Conservation (phyloP, 1,140 invertebrate species). For the Caerostris darwini region DNA sequence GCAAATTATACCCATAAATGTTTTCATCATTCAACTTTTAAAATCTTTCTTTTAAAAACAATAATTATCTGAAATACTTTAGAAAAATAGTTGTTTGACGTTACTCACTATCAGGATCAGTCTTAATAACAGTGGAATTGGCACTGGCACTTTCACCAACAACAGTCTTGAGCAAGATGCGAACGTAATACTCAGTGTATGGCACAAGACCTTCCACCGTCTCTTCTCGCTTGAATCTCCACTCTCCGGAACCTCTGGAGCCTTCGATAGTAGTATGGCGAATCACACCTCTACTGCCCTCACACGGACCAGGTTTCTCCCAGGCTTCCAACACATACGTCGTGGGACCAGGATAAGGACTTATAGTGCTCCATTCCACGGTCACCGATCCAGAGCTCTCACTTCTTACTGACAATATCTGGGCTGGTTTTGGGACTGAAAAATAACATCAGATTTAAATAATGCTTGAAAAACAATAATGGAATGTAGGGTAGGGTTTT, state of each 20-base stretch:
- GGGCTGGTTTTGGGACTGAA: conserved; percentile 26
- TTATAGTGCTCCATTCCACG: background rate
- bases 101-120: conserved; percentile 31
- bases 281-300: background rate
- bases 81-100: no score
- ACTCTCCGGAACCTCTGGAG: background rate
- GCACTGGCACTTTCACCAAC: background rate
- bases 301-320: background rate
- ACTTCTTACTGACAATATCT: background rate
- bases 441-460: background rate
- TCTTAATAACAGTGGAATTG: background rate
- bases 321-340: background rate
- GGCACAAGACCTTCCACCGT: background rate
- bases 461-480: background rate
- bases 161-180: background rate
- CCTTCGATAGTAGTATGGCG: background rate
- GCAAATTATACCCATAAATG: no score
- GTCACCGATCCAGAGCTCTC: background rate
- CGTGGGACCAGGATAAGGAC: conserved; percentile 47
- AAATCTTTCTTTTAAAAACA: no score
- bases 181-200: background rate
- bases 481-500: background rate
- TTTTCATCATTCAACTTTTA: no score
- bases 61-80: no score
- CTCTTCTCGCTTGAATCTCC: background rate